A percentile compares a stretch with the other conserved stretches of the same genome.
phyloP scores from a whole-genome alignment of 2,888 invertebrate species.

The Leptothorax acervorum region DNA sequence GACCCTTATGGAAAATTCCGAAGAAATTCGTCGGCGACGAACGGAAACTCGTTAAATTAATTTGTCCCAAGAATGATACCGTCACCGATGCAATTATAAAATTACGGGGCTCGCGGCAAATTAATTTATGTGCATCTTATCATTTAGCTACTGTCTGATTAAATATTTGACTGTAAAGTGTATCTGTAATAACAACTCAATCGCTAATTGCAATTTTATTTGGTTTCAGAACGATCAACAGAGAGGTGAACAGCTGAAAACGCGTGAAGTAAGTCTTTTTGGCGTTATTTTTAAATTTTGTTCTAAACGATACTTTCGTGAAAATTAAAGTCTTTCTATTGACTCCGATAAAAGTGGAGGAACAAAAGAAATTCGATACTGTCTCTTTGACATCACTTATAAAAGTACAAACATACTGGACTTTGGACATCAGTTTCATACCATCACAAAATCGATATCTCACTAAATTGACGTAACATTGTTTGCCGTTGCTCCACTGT shows the following conservation, averaged over 20 bases:
- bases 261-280: slow-evolving; percentile 14
- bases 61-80: slow-evolving; percentile 27
- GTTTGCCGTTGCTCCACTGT: slow-evolving; percentile 45
- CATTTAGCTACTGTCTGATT: neutral
- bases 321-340: slow-evolving; percentile 3
- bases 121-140: slow-evolving; percentile 12
- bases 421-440: neutral
- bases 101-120: slow-evolving; percentile 7
- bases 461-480: slow-evolving; percentile 51
- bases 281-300: neutral
- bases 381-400: neutral
- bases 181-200: neutral
- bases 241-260: slow-evolving; percentile 29
- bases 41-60: slow-evolving; percentile 49
- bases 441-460: slow-evolving; percentile 29
- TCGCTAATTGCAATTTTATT: slow-evolving; percentile 27
- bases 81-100: slow-evolving; percentile 13
- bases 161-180: neutral
- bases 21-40: slow-evolving; percentile 31
- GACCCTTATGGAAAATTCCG: slow-evolving; percentile 47
- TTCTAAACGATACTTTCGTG: neutral
- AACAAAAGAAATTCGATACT: neutral
- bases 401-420: slow-evolving; percentile 20
- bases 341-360: neutral
- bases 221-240: slow-evolving; percentile 38